Percentiles rank a stretch among this genome's conserved stretches.
Evolutionary conservation across 1,140 invertebrate genomes (phyloP).

Genomic region (Lasioglossum albipes): DNA sequence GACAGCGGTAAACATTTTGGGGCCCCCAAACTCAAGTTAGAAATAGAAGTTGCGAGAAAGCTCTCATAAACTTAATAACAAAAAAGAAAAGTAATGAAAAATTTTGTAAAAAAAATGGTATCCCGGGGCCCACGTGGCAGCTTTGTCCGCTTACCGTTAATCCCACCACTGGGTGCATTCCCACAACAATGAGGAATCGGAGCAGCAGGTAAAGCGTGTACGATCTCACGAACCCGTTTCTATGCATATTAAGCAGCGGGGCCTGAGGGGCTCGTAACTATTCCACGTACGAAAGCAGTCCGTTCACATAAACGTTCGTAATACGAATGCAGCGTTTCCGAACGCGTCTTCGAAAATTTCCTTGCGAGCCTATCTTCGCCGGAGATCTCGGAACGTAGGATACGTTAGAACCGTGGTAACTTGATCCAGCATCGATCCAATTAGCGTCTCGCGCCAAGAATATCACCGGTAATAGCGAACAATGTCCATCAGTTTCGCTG

Average conservation of each 20-base stretch:
- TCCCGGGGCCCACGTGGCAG: no score
- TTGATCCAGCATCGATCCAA: no score
- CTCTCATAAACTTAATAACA: no score
- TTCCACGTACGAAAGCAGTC: slow-evolving; percentile 24
- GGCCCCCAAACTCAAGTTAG: no score
- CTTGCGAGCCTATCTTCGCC: neutral
- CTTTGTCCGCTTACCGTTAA: no score
- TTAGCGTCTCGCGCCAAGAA: no score
- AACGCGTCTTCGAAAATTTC: neutral
- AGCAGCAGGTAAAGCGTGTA: slow-evolving; percentile 6
- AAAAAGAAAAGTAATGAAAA: no score
- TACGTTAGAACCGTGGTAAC: neutral
- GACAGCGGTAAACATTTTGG: no score
- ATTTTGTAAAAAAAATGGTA: no score
- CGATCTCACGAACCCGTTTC: neutral
- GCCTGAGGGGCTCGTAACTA: slow-evolving; percentile 31
- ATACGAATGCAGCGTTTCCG: slow-evolving; percentile 16
- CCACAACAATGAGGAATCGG: slow-evolving; percentile 21
- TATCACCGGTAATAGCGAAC: no score
- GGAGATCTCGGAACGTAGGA: neutral
- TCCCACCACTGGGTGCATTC: neutral
- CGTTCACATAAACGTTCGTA: slow-evolving; percentile 18
- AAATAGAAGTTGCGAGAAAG: no score
- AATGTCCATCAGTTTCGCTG: no score
- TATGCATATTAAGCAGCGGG: slow-evolving; percentile 33